Evolutionary conservation across 2,888 invertebrate species (phyloP), one percentile per base, ranked within the genome.

Genomic region (Scrobipalpa costella): DNA sequence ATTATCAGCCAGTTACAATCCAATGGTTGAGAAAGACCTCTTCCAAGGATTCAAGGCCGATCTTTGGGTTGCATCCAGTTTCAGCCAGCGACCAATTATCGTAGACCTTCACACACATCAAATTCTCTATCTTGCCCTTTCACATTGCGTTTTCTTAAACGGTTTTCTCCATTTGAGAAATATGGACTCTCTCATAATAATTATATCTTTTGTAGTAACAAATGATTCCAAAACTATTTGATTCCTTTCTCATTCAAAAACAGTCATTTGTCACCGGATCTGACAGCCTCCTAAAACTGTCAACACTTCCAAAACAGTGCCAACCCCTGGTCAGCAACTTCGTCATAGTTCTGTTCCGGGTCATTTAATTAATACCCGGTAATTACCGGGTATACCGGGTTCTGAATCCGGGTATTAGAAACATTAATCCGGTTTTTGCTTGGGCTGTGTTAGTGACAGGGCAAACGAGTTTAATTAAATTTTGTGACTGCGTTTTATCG

Each of bases 321-420:
- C 40, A 13, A 40, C 63, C 47, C 47, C 40, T 34, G 61, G 38
- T 61, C 62, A 62, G 21, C 21, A 40, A 38, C 27, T 50, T 61
- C 19, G 63, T 67, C 68, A 66, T 71, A 72, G 70, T 71, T 71
- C 68, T 66, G 65, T 70, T 69, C 69, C 70, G 58, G 61, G 47
- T 68, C 70, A 71, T 71, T 71, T 68, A 70, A 68, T 69, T 70
- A 70, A 72, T 70, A 68, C 66, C 65, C 66, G 61, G 66, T 68
- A 69, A 70, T 72, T 70, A 72, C 68, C 63, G 67, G 69, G 15
- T 11, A 67, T 27, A 27, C 27, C 67, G 69, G 67, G 68, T 68
- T n/a, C 58, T 21, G 52, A 34, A 49, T 11, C 55, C 50, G 52
- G 47, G 50, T 40, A 60, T 27, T 44, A 61, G 57, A 60, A 57